Percentiles rank a stretch among this genome's conserved stretches.
phyloP scores from a whole-genome alignment of 2,888 invertebrate genomes.

The Sminthurinus aureus region DNA sequence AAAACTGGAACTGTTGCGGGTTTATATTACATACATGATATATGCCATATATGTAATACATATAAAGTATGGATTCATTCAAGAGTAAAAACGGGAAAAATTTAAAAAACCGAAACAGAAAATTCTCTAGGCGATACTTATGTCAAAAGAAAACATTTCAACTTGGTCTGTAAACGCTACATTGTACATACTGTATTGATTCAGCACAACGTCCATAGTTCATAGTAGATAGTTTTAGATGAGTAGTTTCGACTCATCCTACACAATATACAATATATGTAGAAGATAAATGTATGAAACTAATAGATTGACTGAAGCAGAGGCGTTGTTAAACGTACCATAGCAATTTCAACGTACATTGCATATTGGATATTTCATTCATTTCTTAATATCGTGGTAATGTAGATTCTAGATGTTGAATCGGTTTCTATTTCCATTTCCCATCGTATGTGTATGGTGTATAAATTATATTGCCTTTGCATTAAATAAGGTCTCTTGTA shows the following conservation, averaged over 20 bases:
- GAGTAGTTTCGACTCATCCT: not conserved
- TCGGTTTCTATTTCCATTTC: not conserved
- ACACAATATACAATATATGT: not conserved
- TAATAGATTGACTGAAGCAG: too few relatives aligned
- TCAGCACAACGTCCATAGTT: too few relatives aligned
- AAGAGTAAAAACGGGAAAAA: not conserved
- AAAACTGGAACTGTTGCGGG: not conserved
- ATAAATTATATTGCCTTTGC: not conserved
- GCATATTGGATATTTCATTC: not conserved
- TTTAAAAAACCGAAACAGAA: slow-evolving; percentile 3
- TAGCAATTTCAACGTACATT: not conserved
- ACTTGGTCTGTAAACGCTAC: too few relatives aligned
- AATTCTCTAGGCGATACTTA: slow-evolving; percentile 18
- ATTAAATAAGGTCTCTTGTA: not conserved
- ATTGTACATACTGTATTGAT: not conserved
- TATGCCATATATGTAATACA: not conserved
- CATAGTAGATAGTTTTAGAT: not conserved
- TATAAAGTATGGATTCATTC: not conserved
- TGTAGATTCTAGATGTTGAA: not conserved
- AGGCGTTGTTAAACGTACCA: too few relatives aligned
- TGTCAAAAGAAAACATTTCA: slow-evolving; percentile 18
- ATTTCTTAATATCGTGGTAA: not conserved
- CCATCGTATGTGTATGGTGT: not conserved
- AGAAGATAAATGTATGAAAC: too few relatives aligned
- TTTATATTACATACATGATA: not conserved